These are phyloP conservation scores for Danaus plexippus DNA, from an alignment of 1,140 invertebrate genomes.

Conservation along the genomic window DNA sequence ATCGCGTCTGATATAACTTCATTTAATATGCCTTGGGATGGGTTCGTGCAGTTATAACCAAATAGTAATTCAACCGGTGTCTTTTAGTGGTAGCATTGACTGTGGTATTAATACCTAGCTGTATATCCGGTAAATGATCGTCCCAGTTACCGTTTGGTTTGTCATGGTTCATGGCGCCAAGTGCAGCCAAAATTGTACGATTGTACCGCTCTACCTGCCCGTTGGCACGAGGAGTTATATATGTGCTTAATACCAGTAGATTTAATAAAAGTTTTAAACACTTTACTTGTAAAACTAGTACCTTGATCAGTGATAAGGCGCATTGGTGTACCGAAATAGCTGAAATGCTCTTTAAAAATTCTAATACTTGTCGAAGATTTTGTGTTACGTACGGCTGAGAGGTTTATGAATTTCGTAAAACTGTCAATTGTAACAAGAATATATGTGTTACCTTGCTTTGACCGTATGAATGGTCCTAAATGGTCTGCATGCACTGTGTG, in stretches of 20 bases:
- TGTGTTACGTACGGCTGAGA: slow-evolving; percentile 13
- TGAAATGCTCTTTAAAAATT: slow-evolving; percentile 17
- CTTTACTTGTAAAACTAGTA: slow-evolving; percentile 19
- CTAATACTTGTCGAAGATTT: slow-evolving; percentile 11
- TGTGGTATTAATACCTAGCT: slow-evolving; percentile 14
- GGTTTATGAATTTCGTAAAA: slow-evolving; percentile 19
- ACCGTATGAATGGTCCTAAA: slow-evolving; percentile 17
- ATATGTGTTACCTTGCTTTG: slow-evolving; percentile 12
- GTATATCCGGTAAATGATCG: slow-evolving; percentile 11
- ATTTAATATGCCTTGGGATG: too few relatives aligned
- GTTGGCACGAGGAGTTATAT: slow-evolving; percentile 14
- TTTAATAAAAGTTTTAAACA: slow-evolving; percentile 12
- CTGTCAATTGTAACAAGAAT: slow-evolving; percentile 16
- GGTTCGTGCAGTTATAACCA: too few relatives aligned
- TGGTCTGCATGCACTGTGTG: slow-evolving; percentile 14
- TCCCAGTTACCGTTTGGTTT: slow-evolving; percentile 7
- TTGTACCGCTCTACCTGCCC: slow-evolving; percentile 17
- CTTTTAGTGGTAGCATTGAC: slow-evolving; percentile 6
- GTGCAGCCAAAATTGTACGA: slow-evolving; percentile 9
- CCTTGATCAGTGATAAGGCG: slow-evolving; percentile 20
- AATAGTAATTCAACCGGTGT: slow-evolving; percentile 4
- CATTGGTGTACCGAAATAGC: slow-evolving; percentile 18
- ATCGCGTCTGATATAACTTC: too few relatives aligned
- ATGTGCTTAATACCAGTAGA: slow-evolving; percentile 15
- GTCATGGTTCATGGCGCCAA: slow-evolving; percentile 7